phyloP scores from a whole-genome alignment of 2,113 vertebrate genomes.

The Pantherophis guttatus region DNA sequence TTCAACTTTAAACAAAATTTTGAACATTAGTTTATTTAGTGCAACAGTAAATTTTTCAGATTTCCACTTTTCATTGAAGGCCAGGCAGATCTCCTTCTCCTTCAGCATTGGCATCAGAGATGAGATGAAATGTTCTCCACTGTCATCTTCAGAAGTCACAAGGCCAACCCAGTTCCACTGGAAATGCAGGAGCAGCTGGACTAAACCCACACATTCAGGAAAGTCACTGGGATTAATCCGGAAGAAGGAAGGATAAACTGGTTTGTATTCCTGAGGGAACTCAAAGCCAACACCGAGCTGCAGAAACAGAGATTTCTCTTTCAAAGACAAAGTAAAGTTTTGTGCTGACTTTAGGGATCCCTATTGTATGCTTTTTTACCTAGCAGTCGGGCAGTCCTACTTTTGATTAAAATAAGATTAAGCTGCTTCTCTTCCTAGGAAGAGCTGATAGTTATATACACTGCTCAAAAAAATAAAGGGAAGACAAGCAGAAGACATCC shows the following conservation, averaged over 20 bases:
- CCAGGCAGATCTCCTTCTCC: background rate
- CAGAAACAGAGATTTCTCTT: background rate
- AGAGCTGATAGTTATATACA: too few species aligned
- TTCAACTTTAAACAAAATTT: background rate
- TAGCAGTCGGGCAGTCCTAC: too few species aligned
- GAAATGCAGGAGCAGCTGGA: background rate
- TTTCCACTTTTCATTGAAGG: background rate
- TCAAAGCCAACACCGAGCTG: background rate
- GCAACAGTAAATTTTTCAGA: rapidly evolving
- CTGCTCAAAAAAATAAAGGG: too few species aligned
- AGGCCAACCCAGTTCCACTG: background rate
- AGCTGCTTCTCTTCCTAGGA: too few species aligned
- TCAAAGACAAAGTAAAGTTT: background rate
- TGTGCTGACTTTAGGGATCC: too few species aligned
- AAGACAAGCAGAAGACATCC: too few species aligned
- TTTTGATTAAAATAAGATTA: too few species aligned
- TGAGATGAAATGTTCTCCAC: background rate
- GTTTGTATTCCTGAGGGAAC: too few species aligned
- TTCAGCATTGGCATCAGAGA: background rate
- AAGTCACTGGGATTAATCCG: background rate
- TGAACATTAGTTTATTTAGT: background rate
- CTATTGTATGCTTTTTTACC: too few species aligned
- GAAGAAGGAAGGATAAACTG: background rate
- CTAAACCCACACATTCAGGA: background rate
- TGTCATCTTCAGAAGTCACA: background rate